Percentiles rank a stretch among this genome's conserved stretches.
phyloP scores from a whole-genome alignment of 1,140 invertebrate genomes.

The Maniola jurtina region DNA sequence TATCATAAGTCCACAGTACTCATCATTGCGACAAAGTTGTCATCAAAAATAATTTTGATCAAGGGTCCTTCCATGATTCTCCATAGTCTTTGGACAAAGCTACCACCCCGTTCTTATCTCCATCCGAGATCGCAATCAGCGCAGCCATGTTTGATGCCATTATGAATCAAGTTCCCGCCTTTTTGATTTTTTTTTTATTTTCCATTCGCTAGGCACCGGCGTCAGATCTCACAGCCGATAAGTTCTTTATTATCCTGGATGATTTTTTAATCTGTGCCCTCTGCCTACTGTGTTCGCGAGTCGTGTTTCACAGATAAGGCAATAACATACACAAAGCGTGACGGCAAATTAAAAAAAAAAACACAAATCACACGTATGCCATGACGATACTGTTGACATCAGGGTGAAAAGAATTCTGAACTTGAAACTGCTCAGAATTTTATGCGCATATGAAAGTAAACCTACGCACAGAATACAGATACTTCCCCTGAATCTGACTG shows the following conservation, averaged over 20 bases:
- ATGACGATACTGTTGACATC: no score
- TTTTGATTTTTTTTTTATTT: constrained; percentile 61
- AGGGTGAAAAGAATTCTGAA: no score
- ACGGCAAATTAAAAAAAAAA: no score
- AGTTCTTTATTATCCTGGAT: constrained; percentile 75
- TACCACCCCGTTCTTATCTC: constrained; percentile 45
- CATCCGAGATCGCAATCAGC: constrained; percentile 72
- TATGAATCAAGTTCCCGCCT: constrained; percentile 76
- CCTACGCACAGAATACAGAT: no score
- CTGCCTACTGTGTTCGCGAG: constrained; percentile 50
- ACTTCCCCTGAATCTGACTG: no score
- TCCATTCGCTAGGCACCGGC: constrained; percentile 72
- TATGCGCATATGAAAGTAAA: no score
- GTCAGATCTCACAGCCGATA: constrained; percentile 75
- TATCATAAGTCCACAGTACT: no score
- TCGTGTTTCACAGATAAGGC: constrained; percentile 47
- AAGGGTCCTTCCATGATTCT: background rate
- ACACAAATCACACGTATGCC: no score
- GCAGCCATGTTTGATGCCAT: constrained; percentile 71
- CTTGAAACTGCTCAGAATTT: no score
- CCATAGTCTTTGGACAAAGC: constrained; percentile 3
- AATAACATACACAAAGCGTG: no score
- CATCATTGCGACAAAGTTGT: no score
- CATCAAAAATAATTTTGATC: background rate
- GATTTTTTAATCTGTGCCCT: constrained; percentile 73